These are phyloP conservation scores for Drosophila neocordata DNA, from an alignment of 1,140 invertebrate genomes.

Conservation along the genomic window DNA sequence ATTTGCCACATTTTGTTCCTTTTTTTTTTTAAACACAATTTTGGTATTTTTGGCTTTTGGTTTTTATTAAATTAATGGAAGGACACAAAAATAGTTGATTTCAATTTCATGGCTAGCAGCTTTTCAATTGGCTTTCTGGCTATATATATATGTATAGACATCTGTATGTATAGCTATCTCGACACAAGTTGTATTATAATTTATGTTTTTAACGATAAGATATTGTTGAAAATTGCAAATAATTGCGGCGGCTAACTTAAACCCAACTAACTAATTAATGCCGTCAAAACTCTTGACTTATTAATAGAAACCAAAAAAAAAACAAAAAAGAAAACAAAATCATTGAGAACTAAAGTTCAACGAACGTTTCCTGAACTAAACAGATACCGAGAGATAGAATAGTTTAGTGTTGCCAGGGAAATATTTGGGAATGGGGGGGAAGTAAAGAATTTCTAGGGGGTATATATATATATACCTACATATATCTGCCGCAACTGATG, in stretches of 20 bases:
- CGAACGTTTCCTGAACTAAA: slow-evolving; percentile 24
- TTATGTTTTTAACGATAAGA: slow-evolving; percentile 26
- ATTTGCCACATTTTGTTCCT: slow-evolving; percentile 1
- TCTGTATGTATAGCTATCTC: neutral
- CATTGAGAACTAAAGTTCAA: slow-evolving; percentile 35
- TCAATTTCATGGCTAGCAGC: slow-evolving; percentile 16
- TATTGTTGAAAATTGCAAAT: slow-evolving; percentile 27
- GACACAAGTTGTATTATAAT: neutral
- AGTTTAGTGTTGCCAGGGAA: no score
- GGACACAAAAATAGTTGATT: slow-evolving; percentile 14
- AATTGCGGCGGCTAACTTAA: slow-evolving; percentile 12
- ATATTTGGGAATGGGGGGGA: no score
- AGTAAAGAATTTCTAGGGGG: no score
- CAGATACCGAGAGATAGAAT: neutral
- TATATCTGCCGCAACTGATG: slow-evolving; percentile 34
- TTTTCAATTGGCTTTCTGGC: neutral
- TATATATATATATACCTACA: no score
- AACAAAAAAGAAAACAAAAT: slow-evolving; percentile 12
- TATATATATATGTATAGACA: neutral
- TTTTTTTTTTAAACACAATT: neutral
- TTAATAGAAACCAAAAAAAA: neutral
- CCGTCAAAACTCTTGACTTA: slow-evolving; percentile 10
- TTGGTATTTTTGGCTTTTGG: no score
- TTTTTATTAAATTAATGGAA: neutral
- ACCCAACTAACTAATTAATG: slow-evolving; percentile 4